These are phyloP conservation scores for Poecilia velifera DNA, from an alignment of 2,797 vertebrate genomes.

Conservation along the genomic window DNA sequence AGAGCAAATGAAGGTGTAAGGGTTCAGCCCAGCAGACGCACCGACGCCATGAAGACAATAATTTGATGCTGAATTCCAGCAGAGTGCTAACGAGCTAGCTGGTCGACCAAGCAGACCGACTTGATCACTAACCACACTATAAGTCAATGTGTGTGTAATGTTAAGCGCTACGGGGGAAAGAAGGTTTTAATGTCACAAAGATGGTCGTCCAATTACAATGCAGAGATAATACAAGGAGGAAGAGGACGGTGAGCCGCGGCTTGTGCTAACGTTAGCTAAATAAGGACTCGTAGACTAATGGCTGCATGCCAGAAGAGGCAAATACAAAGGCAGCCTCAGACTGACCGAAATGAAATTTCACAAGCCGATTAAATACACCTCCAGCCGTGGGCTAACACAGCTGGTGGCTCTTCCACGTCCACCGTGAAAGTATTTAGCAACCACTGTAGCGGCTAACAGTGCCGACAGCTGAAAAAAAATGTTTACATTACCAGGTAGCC, in stretches of 20 bases:
- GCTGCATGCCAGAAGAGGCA: conserved; percentile 80
- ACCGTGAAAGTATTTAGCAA: neutral
- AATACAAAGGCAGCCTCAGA: conserved; percentile 75
- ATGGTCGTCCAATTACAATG: neutral
- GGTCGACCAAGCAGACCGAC: conserved; percentile 29
- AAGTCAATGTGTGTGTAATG: neutral
- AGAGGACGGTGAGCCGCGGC: conserved; percentile 29
- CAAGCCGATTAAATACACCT: conserved; percentile 42
- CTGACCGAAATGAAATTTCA: conserved; percentile 43
- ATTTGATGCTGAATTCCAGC: conserved; percentile 72
- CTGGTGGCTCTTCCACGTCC: neutral
- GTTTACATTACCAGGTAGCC: conserved; percentile 80
- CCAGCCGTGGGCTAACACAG: neutral
- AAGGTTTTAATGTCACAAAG: neutral
- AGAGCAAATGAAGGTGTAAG: conserved; percentile 28
- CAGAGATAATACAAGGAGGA: neutral
- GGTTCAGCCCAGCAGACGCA: conserved; percentile 40
- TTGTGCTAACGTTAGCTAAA: conserved; percentile 72
- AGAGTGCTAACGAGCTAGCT: conserved; percentile 71
- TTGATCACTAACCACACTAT: conserved; percentile 30
- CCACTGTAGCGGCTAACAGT: conserved; percentile 4
- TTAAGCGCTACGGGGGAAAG: neutral
- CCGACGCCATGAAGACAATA: conserved; percentile 74
- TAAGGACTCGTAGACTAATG: conserved; percentile 75
- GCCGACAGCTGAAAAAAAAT: conserved; percentile 63